Evolutionary conservation across 2,888 invertebrate species (phyloP).

Genomic region (Platycheirus rosarum): DNA sequence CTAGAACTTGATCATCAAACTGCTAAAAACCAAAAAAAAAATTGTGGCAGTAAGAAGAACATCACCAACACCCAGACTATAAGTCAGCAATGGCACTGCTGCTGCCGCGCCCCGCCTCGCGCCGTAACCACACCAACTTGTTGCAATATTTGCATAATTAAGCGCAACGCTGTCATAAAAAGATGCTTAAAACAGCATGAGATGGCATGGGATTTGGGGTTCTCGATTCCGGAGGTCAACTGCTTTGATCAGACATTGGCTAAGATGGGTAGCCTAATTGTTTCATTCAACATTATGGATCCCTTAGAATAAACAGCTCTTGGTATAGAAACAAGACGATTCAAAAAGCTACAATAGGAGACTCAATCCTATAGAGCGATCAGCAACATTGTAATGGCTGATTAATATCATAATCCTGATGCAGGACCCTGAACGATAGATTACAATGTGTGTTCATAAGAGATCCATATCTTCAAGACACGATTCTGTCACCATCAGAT

Average conservation of each 20-base stretch:
- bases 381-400: no score
- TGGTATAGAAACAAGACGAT: no score
- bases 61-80: constrained; percentile 13
- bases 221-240: constrained; percentile 68
- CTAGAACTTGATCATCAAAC: constrained; percentile 60
- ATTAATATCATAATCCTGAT: no score
- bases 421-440: no score
- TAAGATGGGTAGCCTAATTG: neutral
- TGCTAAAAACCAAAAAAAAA: constrained; percentile 8
- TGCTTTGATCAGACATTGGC: constrained; percentile 52
- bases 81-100: neutral
- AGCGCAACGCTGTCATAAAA: constrained; percentile 63
- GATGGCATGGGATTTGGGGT: no score
- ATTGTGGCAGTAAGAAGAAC: constrained; percentile 38
- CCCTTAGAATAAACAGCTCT: no score
- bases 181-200: constrained; percentile 54
- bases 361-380: no score
- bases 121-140: constrained; percentile 35
- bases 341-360: no score
- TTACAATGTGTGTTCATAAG: no score
- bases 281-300: no score
- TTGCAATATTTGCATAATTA: constrained; percentile 71
- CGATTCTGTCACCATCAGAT: neutral
- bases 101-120: no score
- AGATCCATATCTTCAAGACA: no score